phyloP scores from a whole-genome alignment of 2,797 vertebrate species.

The Gymnoscopelus braueri region DNA sequence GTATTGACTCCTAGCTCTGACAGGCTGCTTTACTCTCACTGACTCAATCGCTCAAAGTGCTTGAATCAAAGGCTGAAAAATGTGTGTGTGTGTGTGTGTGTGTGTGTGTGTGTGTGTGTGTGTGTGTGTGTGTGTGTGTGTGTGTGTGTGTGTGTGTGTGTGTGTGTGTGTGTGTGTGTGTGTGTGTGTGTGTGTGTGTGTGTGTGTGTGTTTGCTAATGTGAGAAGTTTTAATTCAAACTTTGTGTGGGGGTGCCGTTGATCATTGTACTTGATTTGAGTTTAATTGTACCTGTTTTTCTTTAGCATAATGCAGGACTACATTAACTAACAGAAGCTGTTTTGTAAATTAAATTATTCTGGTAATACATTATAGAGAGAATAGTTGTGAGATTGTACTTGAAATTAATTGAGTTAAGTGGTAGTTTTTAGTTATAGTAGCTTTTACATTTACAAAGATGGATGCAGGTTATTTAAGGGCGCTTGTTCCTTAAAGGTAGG shows the following conservation, averaged over 20 bases:
- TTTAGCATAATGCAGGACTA: constrained; percentile 30
- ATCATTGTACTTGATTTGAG: neutral
- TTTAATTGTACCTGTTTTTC: constrained; percentile 43
- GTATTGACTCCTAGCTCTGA: constrained; percentile 35
- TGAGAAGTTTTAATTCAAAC: too few species aligned
- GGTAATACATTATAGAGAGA: neutral
- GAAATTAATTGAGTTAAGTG: neutral
- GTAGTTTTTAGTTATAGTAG: constrained; percentile 17
- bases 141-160: neutral
- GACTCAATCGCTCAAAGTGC: neutral
- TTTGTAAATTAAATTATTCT: constrained; percentile 14
- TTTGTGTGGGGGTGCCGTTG: neutral
- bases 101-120: neutral
- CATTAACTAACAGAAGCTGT: constrained; percentile 20
- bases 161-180: too few species aligned
- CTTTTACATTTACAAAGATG: constrained; percentile 26
- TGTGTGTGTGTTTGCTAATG: neutral
- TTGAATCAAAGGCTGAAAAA: neutral
- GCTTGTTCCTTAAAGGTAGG: constrained; percentile 28
- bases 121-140: constrained; percentile 4
- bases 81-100: constrained; percentile 6
- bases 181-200: neutral
- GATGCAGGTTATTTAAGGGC: constrained; percentile 7
- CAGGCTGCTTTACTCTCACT: neutral
- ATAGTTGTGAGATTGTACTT: neutral